Evolutionary conservation across 2,113 vertebrate species (phyloP).

Genomic region (Phodopus roborovskii): DNA sequence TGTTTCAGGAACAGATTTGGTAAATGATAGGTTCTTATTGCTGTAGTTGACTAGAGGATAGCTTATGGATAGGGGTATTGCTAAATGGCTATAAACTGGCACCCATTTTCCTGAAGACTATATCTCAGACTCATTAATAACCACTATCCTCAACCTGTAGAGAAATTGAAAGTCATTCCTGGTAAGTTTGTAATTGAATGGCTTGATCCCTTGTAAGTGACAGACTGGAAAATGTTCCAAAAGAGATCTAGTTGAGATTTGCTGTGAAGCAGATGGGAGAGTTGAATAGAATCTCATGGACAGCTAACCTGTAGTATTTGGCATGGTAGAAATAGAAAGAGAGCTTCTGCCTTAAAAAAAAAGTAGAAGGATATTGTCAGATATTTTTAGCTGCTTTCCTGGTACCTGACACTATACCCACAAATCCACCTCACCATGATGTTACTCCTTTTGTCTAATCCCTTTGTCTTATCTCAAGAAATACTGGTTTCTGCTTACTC

Average conservation of each 20-base stretch:
- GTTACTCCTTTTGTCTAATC: not conserved
- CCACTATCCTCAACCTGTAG: not conserved
- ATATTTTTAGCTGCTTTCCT: not conserved
- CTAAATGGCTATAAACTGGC: not conserved
- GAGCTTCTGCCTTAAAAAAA: not conserved
- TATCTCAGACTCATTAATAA: not conserved
- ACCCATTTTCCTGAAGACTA: slow-evolving; percentile 27
- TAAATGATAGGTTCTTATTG: slow-evolving; percentile 23
- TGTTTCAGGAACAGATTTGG: not conserved
- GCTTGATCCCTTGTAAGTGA: not conserved
- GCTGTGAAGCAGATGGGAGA: not conserved
- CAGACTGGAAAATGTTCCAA: not conserved
- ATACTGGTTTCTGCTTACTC: slow-evolving; percentile 4
- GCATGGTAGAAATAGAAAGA: not conserved
- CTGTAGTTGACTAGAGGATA: not conserved
- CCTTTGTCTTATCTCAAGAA: not conserved
- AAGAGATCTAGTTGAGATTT: not conserved
- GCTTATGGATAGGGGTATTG: not conserved
- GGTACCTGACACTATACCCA: not conserved
- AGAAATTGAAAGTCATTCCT: slow-evolving; percentile 4
- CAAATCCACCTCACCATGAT: not conserved
- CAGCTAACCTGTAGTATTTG: not conserved
- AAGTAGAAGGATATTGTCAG: not conserved
- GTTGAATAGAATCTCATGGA: not conserved
- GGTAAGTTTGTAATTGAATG: not conserved